Base-by-base conservation (phyloP, 2,797 vertebrate species). In the Oreortyx pictus region DNA sequence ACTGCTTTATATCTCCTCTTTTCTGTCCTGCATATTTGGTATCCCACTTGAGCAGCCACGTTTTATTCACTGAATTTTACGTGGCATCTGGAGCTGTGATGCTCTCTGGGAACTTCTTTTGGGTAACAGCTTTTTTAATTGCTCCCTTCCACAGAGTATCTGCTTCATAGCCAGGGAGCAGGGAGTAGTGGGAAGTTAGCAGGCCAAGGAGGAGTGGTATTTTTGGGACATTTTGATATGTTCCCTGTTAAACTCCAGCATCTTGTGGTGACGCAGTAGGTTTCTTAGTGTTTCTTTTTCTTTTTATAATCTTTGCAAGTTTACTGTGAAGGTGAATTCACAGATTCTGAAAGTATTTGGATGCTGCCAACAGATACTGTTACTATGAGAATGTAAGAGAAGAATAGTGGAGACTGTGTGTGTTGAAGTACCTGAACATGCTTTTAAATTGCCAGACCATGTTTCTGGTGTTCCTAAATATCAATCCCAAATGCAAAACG, bases 381-480 rank as follows among this genome's bases (percentile, higher is more conserved):
- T 59, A 52, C n/a, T 41, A 23, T 13, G 68, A 33, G 1, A 0
- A 37, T n/a, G 35, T 85, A 65, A 74, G 75, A 85, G 47, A 29
- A n/a, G 11, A 78, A 27, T 70, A 77, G 8, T 44, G 62, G 56
- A 37, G 24, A 57, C 39, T 41, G n/a, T 74, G 20, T 44, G 39
- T 67, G 25, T 50, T 80, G 44, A 88, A 74, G 46, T 49, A 64
- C 37, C 54, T 54, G 17, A 74, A 56, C 39, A 79, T 90, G 17
- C 60, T 89, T 93, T 95, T 89, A 65, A 86, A 74, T 89, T 75
- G 44, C 57, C 47, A 54, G 68, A 31, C 77, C 52, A 19, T 56
- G 50, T 84, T 86, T 43, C 39, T 65, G 50, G 0, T 41, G 49
- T 82, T 88, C 41, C 47, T 88, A 71, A 75, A 56, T 77, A 88